phyloP scores from a whole-genome alignment of 2,113 vertebrate species.

The Notothenia rossii region DNA sequence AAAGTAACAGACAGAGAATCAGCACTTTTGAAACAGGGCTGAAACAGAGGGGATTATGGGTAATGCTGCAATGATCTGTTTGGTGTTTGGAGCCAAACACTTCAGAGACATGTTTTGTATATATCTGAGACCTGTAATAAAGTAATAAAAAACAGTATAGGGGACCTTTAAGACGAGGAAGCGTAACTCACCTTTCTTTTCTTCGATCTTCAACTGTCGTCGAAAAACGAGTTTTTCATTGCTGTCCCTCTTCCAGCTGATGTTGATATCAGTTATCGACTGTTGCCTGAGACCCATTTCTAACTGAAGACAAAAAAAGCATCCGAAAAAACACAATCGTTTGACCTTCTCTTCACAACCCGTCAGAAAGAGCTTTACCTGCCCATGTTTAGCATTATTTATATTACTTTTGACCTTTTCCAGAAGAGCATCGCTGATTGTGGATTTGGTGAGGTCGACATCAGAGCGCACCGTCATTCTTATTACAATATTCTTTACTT shows the following conservation, averaged over 20 bases:
- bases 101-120: too few relatives aligned
- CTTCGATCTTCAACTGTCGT: background rate
- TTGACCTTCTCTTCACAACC: background rate
- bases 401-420: constrained; percentile 24
- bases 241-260: constrained; percentile 23
- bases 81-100: too few relatives aligned
- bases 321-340: background rate
- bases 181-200: background rate
- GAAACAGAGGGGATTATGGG: too few relatives aligned
- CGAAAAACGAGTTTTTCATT: background rate
- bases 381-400: background rate
- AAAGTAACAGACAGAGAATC: too few relatives aligned
- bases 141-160: too few relatives aligned
- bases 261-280: constrained; percentile 11
- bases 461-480: constrained; percentile 25
- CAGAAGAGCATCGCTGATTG: background rate
- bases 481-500: constrained; percentile 33
- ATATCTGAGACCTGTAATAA: too few relatives aligned
- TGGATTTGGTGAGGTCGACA: background rate
- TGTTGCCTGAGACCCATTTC: background rate
- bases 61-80: too few relatives aligned
- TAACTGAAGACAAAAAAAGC: constrained; percentile 17
- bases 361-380: too few relatives aligned
- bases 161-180: background rate
- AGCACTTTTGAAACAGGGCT: too few relatives aligned